phyloP scores from a whole-genome alignment of 2,888 invertebrate species.

The Heliconius aoede region DNA sequence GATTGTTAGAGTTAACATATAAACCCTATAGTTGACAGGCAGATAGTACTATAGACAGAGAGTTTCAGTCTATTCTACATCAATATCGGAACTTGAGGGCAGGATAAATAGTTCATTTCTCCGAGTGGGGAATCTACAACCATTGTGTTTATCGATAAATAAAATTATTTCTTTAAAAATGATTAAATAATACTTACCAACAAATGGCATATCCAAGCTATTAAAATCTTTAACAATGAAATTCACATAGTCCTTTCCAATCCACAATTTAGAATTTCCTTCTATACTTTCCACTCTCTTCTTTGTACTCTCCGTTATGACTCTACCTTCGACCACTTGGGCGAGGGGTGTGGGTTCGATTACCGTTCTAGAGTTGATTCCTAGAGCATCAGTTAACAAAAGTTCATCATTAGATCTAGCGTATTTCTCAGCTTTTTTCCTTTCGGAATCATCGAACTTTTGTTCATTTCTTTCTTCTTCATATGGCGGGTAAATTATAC shows the following conservation, averaged over 20 bases:
- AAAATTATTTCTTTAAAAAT: neutral
- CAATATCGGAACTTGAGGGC: too few species aligned
- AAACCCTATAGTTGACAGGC: too few species aligned
- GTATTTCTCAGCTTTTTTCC: slow-evolving; percentile 78
- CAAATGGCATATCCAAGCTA: slow-evolving; percentile 93
- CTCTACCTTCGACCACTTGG: slow-evolving; percentile 71
- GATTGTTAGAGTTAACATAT: too few species aligned
- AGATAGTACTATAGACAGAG: too few species aligned
- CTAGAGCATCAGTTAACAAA: slow-evolving; percentile 68
- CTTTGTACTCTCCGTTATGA: slow-evolving; percentile 68
- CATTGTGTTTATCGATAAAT: neutral
- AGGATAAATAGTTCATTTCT: too few species aligned
- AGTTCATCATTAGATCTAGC: slow-evolving; percentile 74
- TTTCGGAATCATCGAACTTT: slow-evolving; percentile 74
- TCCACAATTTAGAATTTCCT: slow-evolving; percentile 94
- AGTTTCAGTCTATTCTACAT: too few species aligned
- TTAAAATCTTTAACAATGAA: slow-evolving; percentile 98
- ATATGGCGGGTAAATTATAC: slow-evolving; percentile 75
- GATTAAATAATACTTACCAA: slow-evolving; percentile 62
- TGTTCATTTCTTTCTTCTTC: slow-evolving; percentile 75
- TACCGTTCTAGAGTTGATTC: slow-evolving; percentile 56
- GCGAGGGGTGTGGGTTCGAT: slow-evolving; percentile 70
- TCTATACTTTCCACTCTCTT: slow-evolving; percentile 72
- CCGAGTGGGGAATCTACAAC: too few species aligned
- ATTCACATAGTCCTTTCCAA: slow-evolving; percentile 98